A percentile compares a stretch with the other conserved stretches of the same genome.
Evolutionary conservation across 2,113 vertebrate genomes (phyloP).

Genomic region (Daubentonia madagascariensis): DNA sequence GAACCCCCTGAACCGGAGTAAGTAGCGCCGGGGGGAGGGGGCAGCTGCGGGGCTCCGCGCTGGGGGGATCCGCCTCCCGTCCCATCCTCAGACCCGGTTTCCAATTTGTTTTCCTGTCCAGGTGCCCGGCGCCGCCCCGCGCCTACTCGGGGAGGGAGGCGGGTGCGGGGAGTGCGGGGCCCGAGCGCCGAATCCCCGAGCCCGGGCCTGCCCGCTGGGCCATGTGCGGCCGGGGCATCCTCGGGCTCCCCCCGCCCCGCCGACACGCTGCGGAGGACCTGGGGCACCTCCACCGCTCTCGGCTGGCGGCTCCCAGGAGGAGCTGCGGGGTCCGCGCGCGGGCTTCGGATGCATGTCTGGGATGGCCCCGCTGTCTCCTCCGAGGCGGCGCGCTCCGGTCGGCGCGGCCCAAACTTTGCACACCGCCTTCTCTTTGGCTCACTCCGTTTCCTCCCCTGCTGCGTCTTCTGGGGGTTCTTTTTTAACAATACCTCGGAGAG

Average conservation of each 20-base stretch:
- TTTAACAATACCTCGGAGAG: not conserved
- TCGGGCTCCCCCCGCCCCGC: not conserved
- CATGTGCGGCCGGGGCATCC: not conserved
- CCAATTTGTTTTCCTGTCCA: not conserved
- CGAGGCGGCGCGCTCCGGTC: not conserved
- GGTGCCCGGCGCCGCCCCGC: not conserved
- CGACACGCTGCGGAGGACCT: not conserved
- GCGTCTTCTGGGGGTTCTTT: not conserved
- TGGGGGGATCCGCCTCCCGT: not conserved
- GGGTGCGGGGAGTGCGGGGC: not conserved
- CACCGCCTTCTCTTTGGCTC: not conserved
- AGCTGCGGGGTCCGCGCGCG: not conserved
- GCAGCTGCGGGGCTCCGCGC: not conserved
- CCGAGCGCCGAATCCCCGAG: rapidly evolving
- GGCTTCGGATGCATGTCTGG: not conserved
- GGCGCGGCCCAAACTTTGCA: slow-evolving; percentile 28
- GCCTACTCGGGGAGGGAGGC: not conserved
- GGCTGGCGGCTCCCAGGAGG: not conserved
- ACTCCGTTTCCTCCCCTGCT: not conserved
- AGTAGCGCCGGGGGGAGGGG: slow-evolving; percentile 62
- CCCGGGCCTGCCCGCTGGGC: not conserved
- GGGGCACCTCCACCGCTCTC: not conserved
- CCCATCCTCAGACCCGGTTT: not conserved
- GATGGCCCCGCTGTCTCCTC: not conserved
- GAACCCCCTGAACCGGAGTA: slow-evolving; percentile 75